These are phyloP conservation scores for Radopholus similis DNA, from an alignment of 1,140 invertebrate species.

Conservation along the genomic window DNA sequence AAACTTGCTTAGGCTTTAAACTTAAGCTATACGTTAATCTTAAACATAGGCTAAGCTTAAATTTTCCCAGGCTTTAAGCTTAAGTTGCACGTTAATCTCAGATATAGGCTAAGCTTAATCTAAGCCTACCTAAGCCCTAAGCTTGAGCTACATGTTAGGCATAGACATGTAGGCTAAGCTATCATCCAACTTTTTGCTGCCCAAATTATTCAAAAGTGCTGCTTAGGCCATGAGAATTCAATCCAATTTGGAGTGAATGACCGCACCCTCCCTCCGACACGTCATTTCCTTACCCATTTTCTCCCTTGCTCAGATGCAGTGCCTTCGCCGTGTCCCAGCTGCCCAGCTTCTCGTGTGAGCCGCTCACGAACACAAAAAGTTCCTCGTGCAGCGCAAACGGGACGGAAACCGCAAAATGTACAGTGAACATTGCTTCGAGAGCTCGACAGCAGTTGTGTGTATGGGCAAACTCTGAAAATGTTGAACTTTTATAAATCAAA, in stretches of 20 bases:
- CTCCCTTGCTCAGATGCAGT: constrained; percentile 26
- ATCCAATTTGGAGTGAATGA: background rate
- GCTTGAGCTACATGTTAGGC: too few relatives aligned
- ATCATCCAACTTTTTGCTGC: too few relatives aligned
- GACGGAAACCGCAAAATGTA: constrained; percentile 47
- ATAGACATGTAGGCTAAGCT: constrained; percentile 2
- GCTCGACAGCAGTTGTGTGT: background rate
- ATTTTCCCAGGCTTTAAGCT: too few relatives aligned
- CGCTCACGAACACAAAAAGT: constrained; percentile 56
- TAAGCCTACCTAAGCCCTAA: too few relatives aligned
- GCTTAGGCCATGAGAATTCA: too few relatives aligned
- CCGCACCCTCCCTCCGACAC: background rate
- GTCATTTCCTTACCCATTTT: constrained; percentile 32
- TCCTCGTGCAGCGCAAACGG: constrained; percentile 27
- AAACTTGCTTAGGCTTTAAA: too few relatives aligned
- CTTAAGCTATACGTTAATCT: too few relatives aligned
- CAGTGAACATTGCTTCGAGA: constrained; percentile 37
- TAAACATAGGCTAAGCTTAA: too few relatives aligned
- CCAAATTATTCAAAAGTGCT: too few relatives aligned
- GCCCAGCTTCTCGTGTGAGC: constrained; percentile 33
- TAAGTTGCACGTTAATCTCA: too few relatives aligned
- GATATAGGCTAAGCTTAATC: too few relatives aligned
- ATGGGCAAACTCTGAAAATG: background rate
- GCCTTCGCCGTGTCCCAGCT: constrained; percentile 40
- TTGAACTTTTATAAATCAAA: background rate